These are phyloP conservation scores for Dromiciops gliroides DNA, from an alignment of 2,113 vertebrate genomes.

Conservation along the genomic window DNA sequence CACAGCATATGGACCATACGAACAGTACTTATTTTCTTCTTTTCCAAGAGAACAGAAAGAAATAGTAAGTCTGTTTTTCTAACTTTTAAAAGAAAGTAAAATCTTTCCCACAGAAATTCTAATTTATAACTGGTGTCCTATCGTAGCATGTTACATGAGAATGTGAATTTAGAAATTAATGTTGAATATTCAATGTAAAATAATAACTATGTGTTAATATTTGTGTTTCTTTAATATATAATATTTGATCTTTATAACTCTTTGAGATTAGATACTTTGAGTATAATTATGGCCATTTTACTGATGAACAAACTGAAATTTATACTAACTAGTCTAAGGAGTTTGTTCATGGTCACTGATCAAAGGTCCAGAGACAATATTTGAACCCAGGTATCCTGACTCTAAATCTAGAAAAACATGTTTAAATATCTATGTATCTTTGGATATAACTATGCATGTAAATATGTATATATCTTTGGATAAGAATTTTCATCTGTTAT, in stretches of 20 bases:
- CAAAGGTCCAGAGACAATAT: background rate
- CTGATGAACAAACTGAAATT: background rate
- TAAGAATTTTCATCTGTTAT: constrained; percentile 40
- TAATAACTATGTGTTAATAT: background rate
- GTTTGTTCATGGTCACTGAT: background rate
- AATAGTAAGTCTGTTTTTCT: constrained; percentile 91
- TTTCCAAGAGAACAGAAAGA: constrained; percentile 93
- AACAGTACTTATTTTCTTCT: constrained; percentile 92
- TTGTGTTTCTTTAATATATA: background rate
- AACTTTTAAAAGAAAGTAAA: constrained; percentile 60
- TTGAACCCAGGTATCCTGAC: background rate
- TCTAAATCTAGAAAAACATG: background rate
- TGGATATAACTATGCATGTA: too few relatives aligned
- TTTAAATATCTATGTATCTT: background rate
- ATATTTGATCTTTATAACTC: background rate
- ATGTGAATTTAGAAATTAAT: background rate
- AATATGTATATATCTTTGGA: background rate
- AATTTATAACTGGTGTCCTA: constrained; percentile 30
- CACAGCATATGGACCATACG: constrained; percentile 94
- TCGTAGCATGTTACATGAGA: constrained; percentile 30
- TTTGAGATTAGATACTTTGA: background rate
- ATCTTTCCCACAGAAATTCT: constrained; percentile 46
- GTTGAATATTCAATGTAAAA: background rate
- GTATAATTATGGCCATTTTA: background rate
- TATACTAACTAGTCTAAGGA: background rate